Percentiles rank a stretch among this genome's conserved stretches.
phyloP scores from a whole-genome alignment of 2,888 invertebrate genomes.

The Rhodophaea formosa region DNA sequence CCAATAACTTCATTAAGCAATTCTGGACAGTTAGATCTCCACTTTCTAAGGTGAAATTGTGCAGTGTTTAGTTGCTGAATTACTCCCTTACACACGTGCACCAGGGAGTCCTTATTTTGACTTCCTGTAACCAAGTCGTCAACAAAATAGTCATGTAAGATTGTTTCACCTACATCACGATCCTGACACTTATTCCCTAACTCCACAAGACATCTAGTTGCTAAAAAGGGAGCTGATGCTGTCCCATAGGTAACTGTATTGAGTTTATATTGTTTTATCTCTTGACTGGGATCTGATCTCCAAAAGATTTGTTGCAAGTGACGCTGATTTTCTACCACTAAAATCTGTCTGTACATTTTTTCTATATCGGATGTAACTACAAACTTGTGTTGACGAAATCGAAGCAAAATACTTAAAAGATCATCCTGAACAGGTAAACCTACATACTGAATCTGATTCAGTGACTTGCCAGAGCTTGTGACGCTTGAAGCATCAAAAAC shows the following conservation, averaged over 20 bases:
- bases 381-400: slow-evolving; percentile 31
- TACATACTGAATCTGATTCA: no score
- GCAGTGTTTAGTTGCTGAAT: no score
- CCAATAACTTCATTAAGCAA: no score
- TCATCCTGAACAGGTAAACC: background rate
- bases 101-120: background rate
- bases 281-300: background rate
- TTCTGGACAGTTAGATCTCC: no score
- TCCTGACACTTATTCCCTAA: background rate
- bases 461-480: no score
- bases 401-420: slow-evolving; percentile 24
- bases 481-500: background rate
- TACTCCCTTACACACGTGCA: no score
- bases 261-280: background rate
- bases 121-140: background rate
- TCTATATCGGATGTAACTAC: slow-evolving; percentile 10
- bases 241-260: background rate
- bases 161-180: background rate
- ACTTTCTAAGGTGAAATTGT: no score
- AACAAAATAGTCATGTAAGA: background rate
- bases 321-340: background rate
- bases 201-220: background rate
- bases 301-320: background rate
- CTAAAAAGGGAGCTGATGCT: background rate
- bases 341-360: background rate